A percentile compares a stretch with the other conserved stretches of the same genome.
phyloP scores from a whole-genome alignment of 37 sponge, comb jelly and placozoan genomes.

The Agelas oroides region DNA sequence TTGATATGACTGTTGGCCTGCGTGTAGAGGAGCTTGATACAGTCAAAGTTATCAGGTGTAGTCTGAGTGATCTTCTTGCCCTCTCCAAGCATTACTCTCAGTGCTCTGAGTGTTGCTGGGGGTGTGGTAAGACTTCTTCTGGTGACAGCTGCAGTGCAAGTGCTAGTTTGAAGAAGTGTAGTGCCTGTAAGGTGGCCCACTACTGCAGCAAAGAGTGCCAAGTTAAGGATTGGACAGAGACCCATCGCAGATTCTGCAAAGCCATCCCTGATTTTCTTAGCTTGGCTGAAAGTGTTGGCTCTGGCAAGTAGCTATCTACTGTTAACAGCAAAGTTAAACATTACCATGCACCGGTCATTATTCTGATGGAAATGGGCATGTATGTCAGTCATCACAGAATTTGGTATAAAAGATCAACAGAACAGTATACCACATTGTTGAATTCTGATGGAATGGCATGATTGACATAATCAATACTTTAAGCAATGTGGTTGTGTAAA shows the following conservation, averaged over 20 bases:
- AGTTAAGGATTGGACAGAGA: conserved; percentile 35
- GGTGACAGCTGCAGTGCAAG: too few relatives aligned
- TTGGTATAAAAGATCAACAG: too few relatives aligned
- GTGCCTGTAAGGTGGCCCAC: conserved; percentile 37
- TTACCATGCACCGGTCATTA: too few relatives aligned
- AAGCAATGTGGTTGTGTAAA: too few relatives aligned
- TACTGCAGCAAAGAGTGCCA: conserved; percentile 63
- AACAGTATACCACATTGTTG: too few relatives aligned
- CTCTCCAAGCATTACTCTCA: conserved; percentile 25
- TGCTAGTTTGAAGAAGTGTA: conserved; percentile 46
- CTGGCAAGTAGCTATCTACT: too few relatives aligned
- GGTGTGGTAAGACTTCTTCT: background rate
- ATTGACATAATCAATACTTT: too few relatives aligned
- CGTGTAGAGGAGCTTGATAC: conserved; percentile 43
- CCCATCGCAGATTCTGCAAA: conserved; percentile 54
- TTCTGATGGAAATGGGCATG: too few relatives aligned
- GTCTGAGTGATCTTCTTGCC: conserved; percentile 15
- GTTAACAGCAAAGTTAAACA: too few relatives aligned
- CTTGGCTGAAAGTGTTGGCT: conserved; percentile 1
- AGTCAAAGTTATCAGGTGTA: conserved; percentile 27
- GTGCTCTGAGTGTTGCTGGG: conserved; percentile 19
- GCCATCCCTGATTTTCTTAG: conserved; percentile 45
- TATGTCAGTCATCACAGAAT: too few relatives aligned
- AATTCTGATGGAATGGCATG: too few relatives aligned
- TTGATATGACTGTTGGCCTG: conserved; percentile 48